phyloP scores from a whole-genome alignment of 2,113 vertebrate genomes.

The Pelmatolapia mariae region DNA sequence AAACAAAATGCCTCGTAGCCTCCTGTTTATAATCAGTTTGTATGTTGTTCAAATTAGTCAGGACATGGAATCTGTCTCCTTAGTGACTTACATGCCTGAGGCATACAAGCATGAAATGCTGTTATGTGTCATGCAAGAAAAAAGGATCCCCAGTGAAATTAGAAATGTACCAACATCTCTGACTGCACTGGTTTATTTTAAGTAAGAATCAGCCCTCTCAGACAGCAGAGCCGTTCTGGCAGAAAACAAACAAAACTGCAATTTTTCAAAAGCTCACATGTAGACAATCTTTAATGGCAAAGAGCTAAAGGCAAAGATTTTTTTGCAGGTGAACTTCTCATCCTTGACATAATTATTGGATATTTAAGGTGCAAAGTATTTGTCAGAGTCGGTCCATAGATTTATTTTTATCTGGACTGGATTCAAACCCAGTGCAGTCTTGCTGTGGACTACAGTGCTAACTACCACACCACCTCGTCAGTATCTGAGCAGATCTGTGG shows the following conservation, averaged over 20 bases:
- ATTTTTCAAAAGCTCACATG: not conserved
- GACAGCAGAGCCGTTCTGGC: not conserved
- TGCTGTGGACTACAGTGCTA: not conserved
- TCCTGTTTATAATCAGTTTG: conserved; percentile 32
- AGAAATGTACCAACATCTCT: not conserved
- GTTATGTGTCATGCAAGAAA: not conserved
- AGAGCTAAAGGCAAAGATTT: not conserved
- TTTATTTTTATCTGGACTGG: not conserved
- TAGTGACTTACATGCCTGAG: not conserved
- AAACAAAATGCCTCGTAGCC: not conserved
- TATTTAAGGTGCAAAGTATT: not conserved
- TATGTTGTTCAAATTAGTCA: conserved; percentile 40
- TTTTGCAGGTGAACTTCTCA: not conserved
- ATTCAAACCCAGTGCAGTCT: not conserved
- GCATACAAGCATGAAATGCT: not conserved
- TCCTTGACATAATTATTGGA: conserved; percentile 9
- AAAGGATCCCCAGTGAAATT: not conserved
- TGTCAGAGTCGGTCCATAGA: not conserved
- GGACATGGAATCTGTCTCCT: conserved; percentile 27
- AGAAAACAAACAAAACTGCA: not conserved
- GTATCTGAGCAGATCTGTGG: not conserved
- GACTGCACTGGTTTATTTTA: not conserved
- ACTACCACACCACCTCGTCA: not conserved
- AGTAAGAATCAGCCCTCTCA: not conserved
- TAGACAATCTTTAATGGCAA: not conserved